These are phyloP conservation scores for Periphyllus acericola DNA, from an alignment of 2,888 invertebrate genomes.

Conservation along the genomic window DNA sequence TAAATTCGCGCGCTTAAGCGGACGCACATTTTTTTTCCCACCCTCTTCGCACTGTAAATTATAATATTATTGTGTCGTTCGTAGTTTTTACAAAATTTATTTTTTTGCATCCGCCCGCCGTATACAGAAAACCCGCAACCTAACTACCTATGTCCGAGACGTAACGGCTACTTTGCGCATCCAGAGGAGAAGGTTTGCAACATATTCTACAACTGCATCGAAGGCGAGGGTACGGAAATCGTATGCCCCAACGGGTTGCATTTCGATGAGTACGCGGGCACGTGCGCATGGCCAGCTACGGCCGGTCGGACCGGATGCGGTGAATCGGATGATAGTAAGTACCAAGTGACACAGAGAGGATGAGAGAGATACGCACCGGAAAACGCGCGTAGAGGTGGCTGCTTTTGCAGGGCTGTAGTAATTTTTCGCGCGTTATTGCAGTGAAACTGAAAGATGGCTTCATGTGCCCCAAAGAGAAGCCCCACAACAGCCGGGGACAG, in stretches of 20 bases:
- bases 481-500: constrained; percentile 77
- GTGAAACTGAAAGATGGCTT: constrained; percentile 85
- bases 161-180: constrained; percentile 91
- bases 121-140: constrained; percentile 80
- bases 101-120: too few species aligned
- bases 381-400: background rate
- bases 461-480: constrained; percentile 80
- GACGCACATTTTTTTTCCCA: background rate
- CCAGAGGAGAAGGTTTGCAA: constrained; percentile 84
- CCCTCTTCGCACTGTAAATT: background rate
- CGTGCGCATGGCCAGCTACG: constrained; percentile 89
- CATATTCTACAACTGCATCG: constrained; percentile 89
- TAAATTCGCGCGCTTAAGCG: background rate
- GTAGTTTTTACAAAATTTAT: background rate
- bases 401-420: background rate
- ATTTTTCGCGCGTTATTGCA: constrained; percentile 67
- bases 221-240: constrained; percentile 82
- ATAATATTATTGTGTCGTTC: too few species aligned
- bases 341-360: background rate
- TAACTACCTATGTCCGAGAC: constrained; percentile 79
- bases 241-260: constrained; percentile 88
- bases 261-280: constrained; percentile 89
- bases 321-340: constrained; percentile 68
- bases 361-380: too few species aligned
- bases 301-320: constrained; percentile 81